Conservation (phyloP, 2,797 vertebrate species). For the Poeciliopsis paucimaculata region DNA sequence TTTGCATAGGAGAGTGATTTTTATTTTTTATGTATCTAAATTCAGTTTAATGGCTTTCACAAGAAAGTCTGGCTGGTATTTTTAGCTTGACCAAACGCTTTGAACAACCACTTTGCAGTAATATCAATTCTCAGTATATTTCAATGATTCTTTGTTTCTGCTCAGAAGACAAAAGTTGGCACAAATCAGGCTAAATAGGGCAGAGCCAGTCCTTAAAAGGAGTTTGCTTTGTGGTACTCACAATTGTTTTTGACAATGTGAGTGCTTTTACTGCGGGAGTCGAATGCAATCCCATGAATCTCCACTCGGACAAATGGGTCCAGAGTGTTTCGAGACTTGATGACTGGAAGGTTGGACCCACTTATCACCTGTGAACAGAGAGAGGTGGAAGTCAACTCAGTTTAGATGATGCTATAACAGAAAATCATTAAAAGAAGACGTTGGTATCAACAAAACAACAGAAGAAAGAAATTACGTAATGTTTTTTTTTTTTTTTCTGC, state of each 20-base stretch:
- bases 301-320: constrained; percentile 84
- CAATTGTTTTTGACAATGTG: constrained; percentile 83
- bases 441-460: neutral
- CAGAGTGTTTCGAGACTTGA: constrained; percentile 55
- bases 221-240: constrained; percentile 57
- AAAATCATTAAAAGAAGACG: constrained; percentile 1
- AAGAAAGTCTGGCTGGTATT: neutral
- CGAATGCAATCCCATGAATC: constrained; percentile 81
- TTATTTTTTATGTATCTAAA: neutral
- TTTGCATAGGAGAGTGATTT: neutral
- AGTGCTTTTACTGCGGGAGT: constrained; percentile 78
- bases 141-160: neutral
- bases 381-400: constrained; percentile 8
- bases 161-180: constrained; percentile 14
- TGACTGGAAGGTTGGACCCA: constrained; percentile 75
- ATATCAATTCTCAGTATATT: neutral
- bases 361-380: constrained; percentile 82
- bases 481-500: neutral
- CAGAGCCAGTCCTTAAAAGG: constrained; percentile 5
- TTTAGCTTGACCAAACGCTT: neutral
- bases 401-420: neutral
- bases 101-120: neutral
- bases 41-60: neutral
- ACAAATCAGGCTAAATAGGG: constrained; percentile 8
- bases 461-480: constrained; percentile 1